Conservation (phyloP, 2,888 invertebrate species). For the Adelphocoris suturalis region DNA sequence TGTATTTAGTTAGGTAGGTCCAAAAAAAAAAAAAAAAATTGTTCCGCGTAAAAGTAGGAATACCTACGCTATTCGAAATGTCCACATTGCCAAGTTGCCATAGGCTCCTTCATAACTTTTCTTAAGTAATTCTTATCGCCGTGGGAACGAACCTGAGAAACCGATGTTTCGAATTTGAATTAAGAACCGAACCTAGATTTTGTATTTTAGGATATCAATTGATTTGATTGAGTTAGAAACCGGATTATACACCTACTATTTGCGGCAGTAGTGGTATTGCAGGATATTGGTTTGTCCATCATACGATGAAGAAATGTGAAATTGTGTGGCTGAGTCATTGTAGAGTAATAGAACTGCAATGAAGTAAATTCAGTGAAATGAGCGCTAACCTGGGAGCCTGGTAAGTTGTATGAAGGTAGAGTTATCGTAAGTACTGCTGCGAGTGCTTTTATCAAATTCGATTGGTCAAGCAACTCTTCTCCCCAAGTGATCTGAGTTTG, state of each 20-base stretch:
- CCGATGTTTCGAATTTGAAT: background rate
- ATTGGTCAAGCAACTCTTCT: too few species aligned
- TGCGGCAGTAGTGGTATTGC: background rate
- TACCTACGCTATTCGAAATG: too few species aligned
- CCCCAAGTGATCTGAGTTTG: too few species aligned
- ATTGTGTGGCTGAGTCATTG: background rate
- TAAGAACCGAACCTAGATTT: background rate
- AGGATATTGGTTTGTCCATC: background rate
- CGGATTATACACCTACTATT: background rate
- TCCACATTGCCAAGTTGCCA: too few species aligned
- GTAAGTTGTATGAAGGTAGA: background rate
- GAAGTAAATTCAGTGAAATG: slow-evolving; percentile 3
- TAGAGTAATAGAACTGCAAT: background rate
- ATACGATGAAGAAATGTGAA: background rate
- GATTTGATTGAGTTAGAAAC: background rate
- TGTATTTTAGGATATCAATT: background rate
- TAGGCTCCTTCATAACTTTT: background rate
- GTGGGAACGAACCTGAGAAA: background rate
- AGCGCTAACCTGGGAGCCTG: background rate
- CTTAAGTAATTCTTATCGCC: background rate
- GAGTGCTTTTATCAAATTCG: too few species aligned
- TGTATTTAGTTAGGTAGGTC: too few species aligned
- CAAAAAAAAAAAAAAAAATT: too few species aligned
- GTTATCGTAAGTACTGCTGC: too few species aligned
- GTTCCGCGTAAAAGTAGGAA: too few species aligned